Evolutionary conservation across 1,140 invertebrate species (phyloP).

Genomic region (Drepana arcuata): DNA sequence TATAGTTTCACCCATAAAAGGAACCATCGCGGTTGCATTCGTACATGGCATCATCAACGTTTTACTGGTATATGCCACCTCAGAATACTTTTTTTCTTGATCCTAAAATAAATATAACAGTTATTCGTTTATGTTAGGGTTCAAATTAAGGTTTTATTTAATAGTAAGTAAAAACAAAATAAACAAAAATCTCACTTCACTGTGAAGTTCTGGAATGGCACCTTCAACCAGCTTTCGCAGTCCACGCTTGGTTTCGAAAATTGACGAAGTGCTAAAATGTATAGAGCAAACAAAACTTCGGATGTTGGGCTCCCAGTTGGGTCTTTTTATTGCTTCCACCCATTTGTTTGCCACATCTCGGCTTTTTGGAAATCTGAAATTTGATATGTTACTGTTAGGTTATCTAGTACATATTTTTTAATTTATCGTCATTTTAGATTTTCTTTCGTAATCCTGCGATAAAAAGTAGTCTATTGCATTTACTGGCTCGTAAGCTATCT

Average conservation of each 20-base stretch:
- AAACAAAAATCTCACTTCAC: too few species aligned
- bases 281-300: background rate
- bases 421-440: background rate
- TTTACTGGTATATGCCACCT: too few species aligned
- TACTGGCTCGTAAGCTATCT: background rate
- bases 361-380: constrained; percentile 1
- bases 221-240: background rate
- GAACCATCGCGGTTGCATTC: too few species aligned
- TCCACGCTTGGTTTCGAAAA: background rate
- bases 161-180: too few species aligned
- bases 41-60: too few species aligned
- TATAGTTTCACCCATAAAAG: too few species aligned
- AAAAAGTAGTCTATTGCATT: background rate
- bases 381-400: background rate
- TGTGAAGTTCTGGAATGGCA: background rate
- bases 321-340: background rate
- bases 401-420: background rate
- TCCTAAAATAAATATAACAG: too few species aligned
- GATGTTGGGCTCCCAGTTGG: background rate
- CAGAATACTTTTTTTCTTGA: too few species aligned
- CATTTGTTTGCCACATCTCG: background rate
- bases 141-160: too few species aligned
- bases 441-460: background rate
- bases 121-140: too few species aligned
- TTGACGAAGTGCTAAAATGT: background rate